Base-by-base conservation (phyloP, 2,113 vertebrate species). In the Mustela nigripes region DNA sequence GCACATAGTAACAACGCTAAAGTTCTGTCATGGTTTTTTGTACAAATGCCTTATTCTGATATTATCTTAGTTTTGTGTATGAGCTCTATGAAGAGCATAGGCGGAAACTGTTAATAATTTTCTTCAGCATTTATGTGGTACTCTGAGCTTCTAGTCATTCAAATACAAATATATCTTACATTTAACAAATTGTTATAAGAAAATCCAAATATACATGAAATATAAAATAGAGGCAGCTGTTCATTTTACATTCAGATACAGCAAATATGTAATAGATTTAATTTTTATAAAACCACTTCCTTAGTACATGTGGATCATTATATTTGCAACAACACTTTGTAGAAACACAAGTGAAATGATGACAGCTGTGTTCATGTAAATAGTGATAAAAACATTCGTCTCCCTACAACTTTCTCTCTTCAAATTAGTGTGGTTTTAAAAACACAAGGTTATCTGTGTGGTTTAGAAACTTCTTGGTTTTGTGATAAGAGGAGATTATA, bases 81-180 rank as follows among this genome's bases (percentile, higher is more conserved):
- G 78, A 89, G 79, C 89, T 81, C 50, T 42, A 0, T 19, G 82
- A 80, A 95, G 78, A 87, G 73, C 79, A 76, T 73, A 82, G 86
- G 31, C 0, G 19, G 92, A 91, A 93, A 95, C 53, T 79, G 93
- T 74, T 92, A 36, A 76, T 97, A 58, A 94, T 94, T 96, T 90
- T 95, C 60, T 79, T 39, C 62, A 91, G 86, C 62, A 60, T 69
- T 94, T 97, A 82, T 65, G 3, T 58, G 45, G 62, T 36, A 5
- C 81, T 92, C 42, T 90, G 87, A 71, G 79, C 80, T 90, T 76
- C 36, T 45, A 7, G 90, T 89, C 71, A 83, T 80, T 89, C 73
- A 60, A 7, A 9, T 63, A 31, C 36, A 95, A 60, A n/a, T 48
- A 12, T 7, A 21, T 24, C 88, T 94, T 71, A 78, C 1, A 15